phyloP scores from a whole-genome alignment of 2,797 vertebrate genomes.

The Eidolon dupreanum region DNA sequence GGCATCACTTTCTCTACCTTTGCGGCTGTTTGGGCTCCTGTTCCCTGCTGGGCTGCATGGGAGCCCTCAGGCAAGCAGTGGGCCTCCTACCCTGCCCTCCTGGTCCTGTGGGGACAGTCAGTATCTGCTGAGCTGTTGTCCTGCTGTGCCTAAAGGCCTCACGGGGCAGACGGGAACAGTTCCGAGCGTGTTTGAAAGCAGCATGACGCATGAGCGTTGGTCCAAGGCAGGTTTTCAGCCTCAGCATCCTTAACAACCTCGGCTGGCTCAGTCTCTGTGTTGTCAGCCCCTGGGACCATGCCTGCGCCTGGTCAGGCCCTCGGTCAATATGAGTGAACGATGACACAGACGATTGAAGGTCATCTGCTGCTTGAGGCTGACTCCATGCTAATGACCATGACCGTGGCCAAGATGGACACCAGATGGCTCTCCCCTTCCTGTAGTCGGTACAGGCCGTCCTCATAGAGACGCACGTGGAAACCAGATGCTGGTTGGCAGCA shows the following conservation, averaged over 20 bases:
- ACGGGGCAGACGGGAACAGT: neutral
- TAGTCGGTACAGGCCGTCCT: rapidly evolving
- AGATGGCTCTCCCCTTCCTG: neutral
- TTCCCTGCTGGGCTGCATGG: rapidly evolving
- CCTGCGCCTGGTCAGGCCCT: neutral
- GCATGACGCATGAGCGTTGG: rapidly evolving
- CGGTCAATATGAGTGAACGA: rapidly evolving
- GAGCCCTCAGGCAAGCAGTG: rapidly evolving
- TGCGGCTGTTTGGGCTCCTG: neutral
- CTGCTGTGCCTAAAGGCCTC: neutral
- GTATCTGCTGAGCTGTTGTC: rapidly evolving
- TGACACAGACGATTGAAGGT: rapidly evolving
- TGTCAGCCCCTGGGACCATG: neutral
- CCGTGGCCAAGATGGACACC: rapidly evolving
- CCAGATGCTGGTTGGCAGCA: neutral
- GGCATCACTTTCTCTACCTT: rapidly evolving
- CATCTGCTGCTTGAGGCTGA: neutral
- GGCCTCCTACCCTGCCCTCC: neutral
- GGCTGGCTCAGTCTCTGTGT: rapidly evolving
- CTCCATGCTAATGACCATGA: rapidly evolving
- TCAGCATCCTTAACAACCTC: neutral
- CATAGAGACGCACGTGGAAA: neutral
- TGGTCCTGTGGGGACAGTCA: neutral
- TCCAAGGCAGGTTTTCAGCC: neutral
- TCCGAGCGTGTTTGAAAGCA: neutral